Conservation (phyloP, 2,797 vertebrate genomes). For the Moxostoma hubbsi region DNA sequence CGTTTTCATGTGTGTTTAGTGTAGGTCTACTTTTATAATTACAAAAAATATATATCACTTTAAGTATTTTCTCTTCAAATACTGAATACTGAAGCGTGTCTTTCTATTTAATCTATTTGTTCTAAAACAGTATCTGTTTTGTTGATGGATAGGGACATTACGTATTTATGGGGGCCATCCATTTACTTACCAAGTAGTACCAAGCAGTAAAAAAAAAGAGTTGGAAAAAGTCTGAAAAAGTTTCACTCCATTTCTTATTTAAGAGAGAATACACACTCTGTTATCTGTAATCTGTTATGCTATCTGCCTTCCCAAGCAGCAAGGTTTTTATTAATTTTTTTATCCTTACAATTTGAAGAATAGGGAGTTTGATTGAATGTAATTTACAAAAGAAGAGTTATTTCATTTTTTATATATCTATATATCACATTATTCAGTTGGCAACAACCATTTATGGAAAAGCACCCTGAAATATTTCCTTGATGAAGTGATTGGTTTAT, state of each 20-base stretch:
- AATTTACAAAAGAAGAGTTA: constrained; percentile 15
- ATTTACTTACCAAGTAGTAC: constrained; percentile 16
- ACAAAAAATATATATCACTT: neutral
- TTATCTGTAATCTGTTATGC: constrained; percentile 17
- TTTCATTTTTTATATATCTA: neutral
- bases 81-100: neutral
- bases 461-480: constrained; percentile 8
- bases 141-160: constrained; percentile 1
- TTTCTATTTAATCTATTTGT: no score
- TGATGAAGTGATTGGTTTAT: constrained; percentile 26
- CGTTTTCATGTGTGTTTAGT: no score
- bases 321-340: neutral
- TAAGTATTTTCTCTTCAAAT: neutral
- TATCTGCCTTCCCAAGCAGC: neutral
- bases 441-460: constrained; percentile 13
- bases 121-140: constrained; percentile 3
- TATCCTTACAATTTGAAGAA: constrained; percentile 13
- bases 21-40: no score
- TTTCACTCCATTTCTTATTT: constrained; percentile 7
- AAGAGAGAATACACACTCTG: constrained; percentile 12
- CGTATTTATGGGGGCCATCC: neutral
- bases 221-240: neutral
- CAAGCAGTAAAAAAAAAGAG: neutral
- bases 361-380: constrained; percentile 33
- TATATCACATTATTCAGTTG: constrained; percentile 25